These are phyloP conservation scores for Diaprepes abbreviatus DNA, from an alignment of 2,888 invertebrate genomes.

Conservation along the genomic window DNA sequence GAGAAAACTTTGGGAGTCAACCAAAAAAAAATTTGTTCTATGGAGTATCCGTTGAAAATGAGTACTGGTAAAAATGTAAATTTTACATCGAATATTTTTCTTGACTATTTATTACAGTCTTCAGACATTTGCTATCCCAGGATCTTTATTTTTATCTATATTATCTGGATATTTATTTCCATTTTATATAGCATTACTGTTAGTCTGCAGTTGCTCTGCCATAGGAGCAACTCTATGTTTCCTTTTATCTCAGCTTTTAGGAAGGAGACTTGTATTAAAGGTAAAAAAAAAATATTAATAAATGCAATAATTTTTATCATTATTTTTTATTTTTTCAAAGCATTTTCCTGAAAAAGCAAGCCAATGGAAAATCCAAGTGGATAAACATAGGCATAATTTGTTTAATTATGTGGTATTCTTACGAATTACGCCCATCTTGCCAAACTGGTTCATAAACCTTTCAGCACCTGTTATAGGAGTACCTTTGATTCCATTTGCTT, in stretches of 20 bases:
- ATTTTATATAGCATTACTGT: constrained; percentile 87
- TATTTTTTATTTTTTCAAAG: too few species aligned
- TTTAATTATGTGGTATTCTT: constrained; percentile 97
- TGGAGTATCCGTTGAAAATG: too few species aligned
- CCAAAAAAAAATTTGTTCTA: too few species aligned
- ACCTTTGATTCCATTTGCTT: constrained; percentile 90
- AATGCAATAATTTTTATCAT: too few species aligned
- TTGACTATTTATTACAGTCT: constrained; percentile 75
- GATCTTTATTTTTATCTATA: constrained; percentile 97
- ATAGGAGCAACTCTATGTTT: constrained; percentile 97
- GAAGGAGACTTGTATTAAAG: constrained; percentile 84
- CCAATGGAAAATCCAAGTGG: constrained; percentile 88
- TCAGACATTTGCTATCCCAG: constrained; percentile 99
- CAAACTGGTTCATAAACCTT: constrained; percentile 99
- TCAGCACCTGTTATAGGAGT: constrained; percentile 97
- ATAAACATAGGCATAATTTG: constrained; percentile 88
- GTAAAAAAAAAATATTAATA: constrained; percentile 3
- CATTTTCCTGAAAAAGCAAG: constrained; percentile 91
- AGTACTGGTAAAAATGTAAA: too few species aligned
- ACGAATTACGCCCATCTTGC: constrained; percentile 96
- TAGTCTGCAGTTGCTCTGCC: constrained; percentile 96
- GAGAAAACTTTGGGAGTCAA: too few species aligned
- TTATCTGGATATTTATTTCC: constrained; percentile 97
- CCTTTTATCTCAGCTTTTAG: constrained; percentile 90
- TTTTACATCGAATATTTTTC: too few species aligned